Conservation (phyloP, 35 echinoderm and acorn worm genomes). For the Strongylocentrotus purpuratus region DNA sequence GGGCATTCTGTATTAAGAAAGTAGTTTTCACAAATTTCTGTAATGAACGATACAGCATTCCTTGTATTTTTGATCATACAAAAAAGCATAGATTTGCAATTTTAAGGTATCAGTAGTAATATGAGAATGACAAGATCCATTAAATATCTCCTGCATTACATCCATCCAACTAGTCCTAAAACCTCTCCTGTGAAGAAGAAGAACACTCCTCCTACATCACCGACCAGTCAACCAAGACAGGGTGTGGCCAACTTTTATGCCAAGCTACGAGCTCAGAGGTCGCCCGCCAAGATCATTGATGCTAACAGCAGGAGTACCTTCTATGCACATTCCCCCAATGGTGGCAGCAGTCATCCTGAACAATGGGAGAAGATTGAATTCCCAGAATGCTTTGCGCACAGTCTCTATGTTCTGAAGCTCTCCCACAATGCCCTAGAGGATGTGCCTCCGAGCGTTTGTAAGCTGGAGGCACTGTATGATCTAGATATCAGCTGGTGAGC, state of each 20-base stretch:
- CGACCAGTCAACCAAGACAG: background rate
- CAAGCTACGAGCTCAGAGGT: conserved; percentile 8
- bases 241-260: background rate
- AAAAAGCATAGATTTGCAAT: too few relatives aligned
- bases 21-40: too few relatives aligned
- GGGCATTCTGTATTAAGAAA: too few relatives aligned
- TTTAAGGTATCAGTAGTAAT: too few relatives aligned
- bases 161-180: background rate
- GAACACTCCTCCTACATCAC: background rate
- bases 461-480: conserved; percentile 32
- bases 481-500: conserved; percentile 71
- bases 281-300: conserved; percentile 20
- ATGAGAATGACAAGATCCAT: background rate
- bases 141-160: background rate
- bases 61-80: too few relatives aligned
- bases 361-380: conserved; percentile 55
- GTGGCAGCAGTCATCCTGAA: background rate
- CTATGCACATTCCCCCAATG: background rate
- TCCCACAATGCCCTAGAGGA: conserved; percentile 55
- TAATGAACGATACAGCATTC: too few relatives aligned
- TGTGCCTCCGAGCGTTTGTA: conserved; percentile 58
- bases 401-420: conserved; percentile 55
- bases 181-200: conserved; percentile 24
- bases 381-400: conserved; percentile 52
- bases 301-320: conserved; percentile 17